phyloP scores from a whole-genome alignment of 2,113 vertebrate genomes.

The Aix galericulata region DNA sequence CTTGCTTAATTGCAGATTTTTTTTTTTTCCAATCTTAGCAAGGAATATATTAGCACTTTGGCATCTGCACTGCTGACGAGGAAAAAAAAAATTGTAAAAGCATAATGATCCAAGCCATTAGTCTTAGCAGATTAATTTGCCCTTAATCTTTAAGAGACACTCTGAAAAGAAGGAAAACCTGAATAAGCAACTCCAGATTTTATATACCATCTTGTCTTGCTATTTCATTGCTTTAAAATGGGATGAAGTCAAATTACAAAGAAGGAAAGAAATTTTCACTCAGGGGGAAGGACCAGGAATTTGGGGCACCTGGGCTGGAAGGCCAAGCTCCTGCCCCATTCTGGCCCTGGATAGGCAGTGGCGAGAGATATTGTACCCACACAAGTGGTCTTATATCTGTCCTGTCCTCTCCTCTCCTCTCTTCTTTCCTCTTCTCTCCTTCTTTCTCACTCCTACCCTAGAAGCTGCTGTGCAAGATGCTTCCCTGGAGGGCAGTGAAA shows the following conservation, averaged over 20 bases:
- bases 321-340: neutral
- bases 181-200: neutral
- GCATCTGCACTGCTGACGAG: neutral
- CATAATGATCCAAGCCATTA: neutral
- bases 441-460: neutral
- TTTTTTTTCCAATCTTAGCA: neutral
- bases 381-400: neutral
- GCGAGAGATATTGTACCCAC: neutral
- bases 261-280: neutral
- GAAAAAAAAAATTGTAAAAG: neutral
- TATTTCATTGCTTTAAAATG: neutral
- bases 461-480: neutral
- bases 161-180: neutral
- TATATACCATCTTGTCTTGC: neutral
- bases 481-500: neutral
- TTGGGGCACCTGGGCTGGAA: neutral
- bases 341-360: accelerated
- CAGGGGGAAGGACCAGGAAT: neutral
- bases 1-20: neutral
- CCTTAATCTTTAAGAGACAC: neutral
- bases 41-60: neutral
- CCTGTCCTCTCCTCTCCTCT: no score
- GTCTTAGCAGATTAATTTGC: neutral
- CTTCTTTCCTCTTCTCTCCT: neutral
- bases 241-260: neutral